These are phyloP conservation scores for Nephrotoma guestfalica DNA, from an alignment of 2,888 invertebrate species.

Conservation along the genomic window DNA sequence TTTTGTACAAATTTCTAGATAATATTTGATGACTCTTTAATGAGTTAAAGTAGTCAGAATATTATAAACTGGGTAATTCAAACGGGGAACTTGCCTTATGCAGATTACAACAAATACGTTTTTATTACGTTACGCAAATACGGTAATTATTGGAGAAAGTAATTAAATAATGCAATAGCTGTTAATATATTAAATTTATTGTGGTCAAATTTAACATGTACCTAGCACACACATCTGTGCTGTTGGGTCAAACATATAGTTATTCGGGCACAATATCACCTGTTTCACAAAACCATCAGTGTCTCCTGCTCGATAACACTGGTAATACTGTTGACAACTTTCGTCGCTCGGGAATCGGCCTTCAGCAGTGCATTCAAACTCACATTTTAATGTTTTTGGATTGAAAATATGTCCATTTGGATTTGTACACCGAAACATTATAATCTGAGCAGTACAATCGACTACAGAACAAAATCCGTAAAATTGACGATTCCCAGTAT, in stretches of 20 bases:
- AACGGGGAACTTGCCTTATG: too few species aligned
- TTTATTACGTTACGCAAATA: too few species aligned
- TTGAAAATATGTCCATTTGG: background rate
- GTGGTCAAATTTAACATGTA: background rate
- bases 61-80: too few species aligned
- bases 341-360: background rate
- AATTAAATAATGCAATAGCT: too few species aligned
- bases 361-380: background rate
- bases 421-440: background rate
- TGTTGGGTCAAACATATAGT: background rate
- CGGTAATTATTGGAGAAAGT: too few species aligned
- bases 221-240: background rate
- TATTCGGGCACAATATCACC: background rate
- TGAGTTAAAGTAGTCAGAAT: too few species aligned
- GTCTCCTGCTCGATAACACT: background rate
- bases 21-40: too few species aligned
- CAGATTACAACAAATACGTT: too few species aligned
- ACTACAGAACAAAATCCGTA: background rate
- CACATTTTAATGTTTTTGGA: background rate
- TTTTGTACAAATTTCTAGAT: too few species aligned
- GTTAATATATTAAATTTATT: too few species aligned
- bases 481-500: background rate
- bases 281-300: background rate
- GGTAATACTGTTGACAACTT: background rate
- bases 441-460: background rate